Base-by-base conservation (phyloP, 2,113 vertebrate genomes). In the Recurvirostra avosetta region DNA sequence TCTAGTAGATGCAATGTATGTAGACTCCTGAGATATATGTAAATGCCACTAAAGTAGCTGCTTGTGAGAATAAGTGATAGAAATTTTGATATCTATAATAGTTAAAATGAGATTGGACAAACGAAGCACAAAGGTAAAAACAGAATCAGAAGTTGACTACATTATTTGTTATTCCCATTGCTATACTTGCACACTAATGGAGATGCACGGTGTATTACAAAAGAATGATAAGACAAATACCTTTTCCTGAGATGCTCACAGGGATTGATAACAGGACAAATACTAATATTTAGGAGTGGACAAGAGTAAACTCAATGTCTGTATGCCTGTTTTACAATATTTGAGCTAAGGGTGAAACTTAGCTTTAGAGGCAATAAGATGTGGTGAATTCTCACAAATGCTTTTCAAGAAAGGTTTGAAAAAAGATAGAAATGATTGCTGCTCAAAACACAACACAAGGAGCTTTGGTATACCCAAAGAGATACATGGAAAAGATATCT, bases 81-180 rank as follows among this genome's bases (percentile, higher is more conserved):
- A 80, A 92, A 66, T 66, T 41, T 53, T 79, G 14, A 20, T 53
- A 63, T 10, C 29, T 34, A 5, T 56, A 76, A 36, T 63, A 74
- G 36, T 67, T 76, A 76, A 94, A 95, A 86, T 71, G n/a, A 93
- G 50, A 49, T 11, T 50, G 22, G 49, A 56, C n/a, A 94, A 94
- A 80, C 6, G 80, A 77, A 67, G 12, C 18, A 6, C 45, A 70
- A 79, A 16, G 5, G 7, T 53, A 50, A 83, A 93, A 89, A 61
- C 0, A 68, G 72, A 73, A 56, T 36, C 5, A 71, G 43, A 72
- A 56, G 5, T 16, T 59, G 41, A 78, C 50, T 43, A 43, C 5
- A 27, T 36, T 43, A 65, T 76, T 77, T 92, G 36, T 40, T 71
- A 61, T 40, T 81, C 25, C 15, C 49, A 47, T 36, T 43, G 34